phyloP scores from a whole-genome alignment of 2,113 vertebrate species.

The Sturnus vulgaris region DNA sequence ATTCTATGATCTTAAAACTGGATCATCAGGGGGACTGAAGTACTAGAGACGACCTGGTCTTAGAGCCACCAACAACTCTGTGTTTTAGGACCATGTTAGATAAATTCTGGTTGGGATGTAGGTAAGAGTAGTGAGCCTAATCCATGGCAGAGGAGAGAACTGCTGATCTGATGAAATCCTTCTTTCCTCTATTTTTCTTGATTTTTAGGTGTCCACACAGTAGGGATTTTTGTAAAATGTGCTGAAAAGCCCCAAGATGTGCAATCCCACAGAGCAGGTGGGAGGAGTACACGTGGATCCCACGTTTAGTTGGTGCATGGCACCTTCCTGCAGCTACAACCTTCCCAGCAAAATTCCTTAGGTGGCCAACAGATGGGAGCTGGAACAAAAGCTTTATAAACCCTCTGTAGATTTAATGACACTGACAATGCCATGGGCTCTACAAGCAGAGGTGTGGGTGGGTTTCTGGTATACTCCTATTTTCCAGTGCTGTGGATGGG shows the following conservation, averaged over 20 bases:
- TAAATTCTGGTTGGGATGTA: background rate
- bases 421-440: background rate
- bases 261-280: background rate
- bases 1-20: background rate
- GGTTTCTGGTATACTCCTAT: background rate
- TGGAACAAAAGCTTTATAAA: background rate
- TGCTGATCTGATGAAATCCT: background rate
- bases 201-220: fast-evolving
- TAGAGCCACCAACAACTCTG: background rate
- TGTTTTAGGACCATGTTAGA: background rate
- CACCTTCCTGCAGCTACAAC: background rate
- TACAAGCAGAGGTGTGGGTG: background rate
- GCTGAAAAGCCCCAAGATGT: background rate
- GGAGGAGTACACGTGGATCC: fast-evolving
- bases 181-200: background rate
- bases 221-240: background rate
- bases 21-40: background rate
- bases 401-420: background rate
- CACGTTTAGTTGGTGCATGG: fast-evolving
- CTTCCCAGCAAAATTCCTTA: background rate
- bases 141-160: background rate
- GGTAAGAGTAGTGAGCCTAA: background rate
- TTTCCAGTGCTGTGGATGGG: background rate
- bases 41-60: background rate
- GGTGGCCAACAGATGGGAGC: background rate